Evolutionary conservation across 2,888 invertebrate species (phyloP).

Genomic region (Ischnura elegans): DNA sequence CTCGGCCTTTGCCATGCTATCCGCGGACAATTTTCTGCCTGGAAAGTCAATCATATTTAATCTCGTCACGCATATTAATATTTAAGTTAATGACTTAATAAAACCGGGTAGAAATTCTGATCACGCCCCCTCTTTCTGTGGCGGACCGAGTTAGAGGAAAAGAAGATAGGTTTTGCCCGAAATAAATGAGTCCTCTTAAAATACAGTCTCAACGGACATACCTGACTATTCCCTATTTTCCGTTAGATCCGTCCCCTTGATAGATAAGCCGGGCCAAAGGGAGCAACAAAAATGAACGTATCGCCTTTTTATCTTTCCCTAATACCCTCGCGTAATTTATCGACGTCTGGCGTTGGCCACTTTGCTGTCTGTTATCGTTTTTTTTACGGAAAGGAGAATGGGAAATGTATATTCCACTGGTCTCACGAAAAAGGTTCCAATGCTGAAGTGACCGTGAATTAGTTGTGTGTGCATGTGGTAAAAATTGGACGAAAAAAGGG

Average conservation of each 20-base stretch:
- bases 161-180: background rate
- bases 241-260: background rate
- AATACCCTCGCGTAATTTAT: constrained; percentile 15
- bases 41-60: background rate
- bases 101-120: background rate
- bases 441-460: background rate
- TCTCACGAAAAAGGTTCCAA: constrained; percentile 52
- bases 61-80: background rate
- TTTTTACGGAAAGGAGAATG: constrained; percentile 17
- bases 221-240: background rate
- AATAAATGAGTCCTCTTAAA: background rate
- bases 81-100: background rate
- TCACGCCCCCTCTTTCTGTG: background rate
- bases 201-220: background rate
- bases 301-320: constrained; percentile 5
- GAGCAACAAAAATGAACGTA: background rate
- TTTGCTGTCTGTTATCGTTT: constrained; percentile 2
- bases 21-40: background rate
- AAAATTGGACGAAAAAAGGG: background rate
- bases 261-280: background rate
- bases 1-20: background rate
- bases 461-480: background rate
- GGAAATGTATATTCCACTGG: constrained; percentile 37
- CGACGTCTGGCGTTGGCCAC: background rate
- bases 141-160: background rate